Conservation (phyloP, 1,140 invertebrate species). For the Antheraea pernyi region DNA sequence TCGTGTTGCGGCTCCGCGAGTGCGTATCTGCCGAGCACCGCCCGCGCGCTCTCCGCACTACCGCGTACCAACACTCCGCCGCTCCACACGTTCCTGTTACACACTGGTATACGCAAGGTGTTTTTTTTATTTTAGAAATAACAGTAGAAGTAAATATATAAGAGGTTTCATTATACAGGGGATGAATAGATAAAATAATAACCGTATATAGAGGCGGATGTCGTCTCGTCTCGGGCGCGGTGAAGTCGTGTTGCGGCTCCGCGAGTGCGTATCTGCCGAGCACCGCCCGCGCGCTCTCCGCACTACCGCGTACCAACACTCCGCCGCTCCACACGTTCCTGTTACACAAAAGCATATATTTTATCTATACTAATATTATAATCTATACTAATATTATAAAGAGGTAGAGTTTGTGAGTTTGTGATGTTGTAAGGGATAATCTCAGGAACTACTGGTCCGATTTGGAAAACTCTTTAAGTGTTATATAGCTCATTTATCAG, state of each 20-base stretch:
- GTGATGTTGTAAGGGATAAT: too few relatives aligned
- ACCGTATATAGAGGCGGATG: constrained; percentile 38
- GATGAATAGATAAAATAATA: constrained; percentile 12
- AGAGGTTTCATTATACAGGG: too few relatives aligned
- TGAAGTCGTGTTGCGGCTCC: constrained; percentile 30
- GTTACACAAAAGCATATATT: constrained; percentile 3
- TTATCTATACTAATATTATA: too few relatives aligned
- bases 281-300: constrained; percentile 44
- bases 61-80: constrained; percentile 51
- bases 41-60: constrained; percentile 37
- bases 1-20: constrained; percentile 29
- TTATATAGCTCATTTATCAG: too few relatives aligned
- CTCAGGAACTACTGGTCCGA: too few relatives aligned
- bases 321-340: constrained; percentile 51
- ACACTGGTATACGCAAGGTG: too few relatives aligned
- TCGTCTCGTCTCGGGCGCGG: constrained; percentile 35
- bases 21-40: constrained; percentile 51
- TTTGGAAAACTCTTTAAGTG: too few relatives aligned
- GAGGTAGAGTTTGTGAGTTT: too few relatives aligned
- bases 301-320: constrained; percentile 46
- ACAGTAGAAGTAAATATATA: too few relatives aligned
- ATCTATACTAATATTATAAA: too few relatives aligned
- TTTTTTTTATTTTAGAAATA: too few relatives aligned
- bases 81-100: constrained; percentile 46
- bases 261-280: constrained; percentile 45